phyloP scores from a whole-genome alignment of 2,797 vertebrate species.

The Monodelphis domestica region DNA sequence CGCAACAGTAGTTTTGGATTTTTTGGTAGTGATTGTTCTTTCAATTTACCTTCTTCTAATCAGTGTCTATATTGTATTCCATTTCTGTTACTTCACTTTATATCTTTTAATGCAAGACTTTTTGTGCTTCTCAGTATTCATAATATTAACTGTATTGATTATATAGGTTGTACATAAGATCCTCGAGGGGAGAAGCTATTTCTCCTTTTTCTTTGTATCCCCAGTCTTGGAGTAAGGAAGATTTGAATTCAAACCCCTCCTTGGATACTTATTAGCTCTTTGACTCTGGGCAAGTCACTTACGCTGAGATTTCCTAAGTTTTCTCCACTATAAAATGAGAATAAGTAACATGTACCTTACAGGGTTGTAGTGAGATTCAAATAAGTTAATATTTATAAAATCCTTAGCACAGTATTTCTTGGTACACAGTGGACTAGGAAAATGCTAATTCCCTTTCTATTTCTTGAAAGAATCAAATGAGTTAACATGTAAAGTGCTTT shows the following conservation, averaged over 20 bases:
- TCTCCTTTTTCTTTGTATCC: neutral
- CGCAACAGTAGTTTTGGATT: neutral
- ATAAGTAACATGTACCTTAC: neutral
- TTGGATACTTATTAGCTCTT: neutral
- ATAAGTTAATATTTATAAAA: neutral
- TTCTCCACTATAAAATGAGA: neutral
- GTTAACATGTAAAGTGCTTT: neutral
- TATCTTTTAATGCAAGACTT: neutral
- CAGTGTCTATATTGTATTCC: too few species aligned
- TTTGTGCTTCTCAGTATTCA: neutral
- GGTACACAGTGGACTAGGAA: neutral
- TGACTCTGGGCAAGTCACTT: neutral
- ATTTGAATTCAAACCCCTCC: neutral
- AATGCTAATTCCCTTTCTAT: neutral
- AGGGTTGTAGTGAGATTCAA: neutral
- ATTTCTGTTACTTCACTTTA: neutral
- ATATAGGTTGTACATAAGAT: too few species aligned
- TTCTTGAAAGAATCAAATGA: neutral
- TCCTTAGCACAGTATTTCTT: neutral
- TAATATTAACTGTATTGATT: neutral
- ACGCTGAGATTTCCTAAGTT: neutral
- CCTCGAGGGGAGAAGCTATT: neutral
- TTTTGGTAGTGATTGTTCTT: neutral
- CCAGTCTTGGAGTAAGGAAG: neutral
- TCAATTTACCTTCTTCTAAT: too few species aligned